Evolutionary conservation across 1,140 invertebrate genomes (phyloP), one percentile per base, ranked within the genome.

Genomic region (Nephila pilipes): DNA sequence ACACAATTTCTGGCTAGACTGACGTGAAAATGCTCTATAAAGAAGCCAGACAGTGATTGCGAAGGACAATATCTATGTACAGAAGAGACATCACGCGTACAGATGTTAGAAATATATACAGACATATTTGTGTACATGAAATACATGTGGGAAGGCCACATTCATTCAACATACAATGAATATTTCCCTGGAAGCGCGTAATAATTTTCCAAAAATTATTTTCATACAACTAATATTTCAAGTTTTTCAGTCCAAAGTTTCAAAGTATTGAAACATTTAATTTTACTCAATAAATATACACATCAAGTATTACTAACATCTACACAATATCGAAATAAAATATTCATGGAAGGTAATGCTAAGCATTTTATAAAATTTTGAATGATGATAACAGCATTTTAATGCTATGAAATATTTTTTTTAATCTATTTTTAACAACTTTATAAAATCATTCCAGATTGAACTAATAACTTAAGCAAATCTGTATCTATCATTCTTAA

Each of bases 21-120:
- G 63, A 92, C 14, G 91, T 80, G 81, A 92, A 87, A 87, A 87
- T 87, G 46, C 65, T 87, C 91, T 87, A 92, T 60, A 92, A 57
- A 92, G 81, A 92, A 92, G 90, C 90, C 60, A 87, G 81, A 92
- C 8, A 87, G 81, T 92, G 85, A 92, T 87, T 87, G 91, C 58
- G 83, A 92, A 92, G 85, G 83, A 63, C 83, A 36, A 29, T 92
- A 79, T 87, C 81, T 92, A 92, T 92, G 25, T 92, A 92, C 91
- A 92, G 80, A 92, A 69, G 22, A 92, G 80, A 85, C 90, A 83
- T 32, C 90, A 92, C 60, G 36, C 80, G 22, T 85, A 83, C 58
- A 90, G 54, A 90, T 80, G 89, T 80, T 90, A 87, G 57, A 92
- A 92, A 92, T 92, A 92, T 92, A 92, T 92, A 92, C 91, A 92